Percentiles rank a stretch among this genome's conserved stretches.
These are phyloP conservation scores for Bujurquina vittata DNA, from an alignment of 2,113 vertebrate genomes.

Conservation along the genomic window DNA sequence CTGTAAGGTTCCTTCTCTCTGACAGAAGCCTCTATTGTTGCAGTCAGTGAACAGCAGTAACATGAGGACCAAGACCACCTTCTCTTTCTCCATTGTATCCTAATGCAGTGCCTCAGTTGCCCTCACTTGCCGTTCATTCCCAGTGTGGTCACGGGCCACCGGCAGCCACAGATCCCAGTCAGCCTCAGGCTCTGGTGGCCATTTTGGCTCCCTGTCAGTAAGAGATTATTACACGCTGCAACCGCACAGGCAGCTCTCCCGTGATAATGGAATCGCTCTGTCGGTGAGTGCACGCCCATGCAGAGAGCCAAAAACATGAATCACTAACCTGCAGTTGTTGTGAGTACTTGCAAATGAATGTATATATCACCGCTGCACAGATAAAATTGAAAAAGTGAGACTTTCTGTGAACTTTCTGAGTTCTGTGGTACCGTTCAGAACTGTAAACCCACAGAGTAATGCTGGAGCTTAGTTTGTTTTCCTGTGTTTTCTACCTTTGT, in stretches of 20 bases:
- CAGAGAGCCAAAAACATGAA: background rate
- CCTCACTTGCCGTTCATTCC: conserved; percentile 62
- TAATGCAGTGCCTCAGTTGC: conserved; percentile 61
- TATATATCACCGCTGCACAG: background rate
- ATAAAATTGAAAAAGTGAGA: background rate
- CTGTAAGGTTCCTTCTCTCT: conserved; percentile 27
- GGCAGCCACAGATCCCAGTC: conserved; percentile 66
- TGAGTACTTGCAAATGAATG: conserved; percentile 1
- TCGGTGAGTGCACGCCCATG: background rate
- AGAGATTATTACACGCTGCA: conserved; percentile 37
- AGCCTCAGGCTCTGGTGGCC: conserved; percentile 65
- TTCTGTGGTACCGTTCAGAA: conserved; percentile 5
- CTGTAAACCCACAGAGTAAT: conserved; percentile 12
- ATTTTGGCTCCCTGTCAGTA: conserved; percentile 59
- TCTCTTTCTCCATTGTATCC: conserved; percentile 64
- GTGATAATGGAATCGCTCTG: conserved; percentile 5
- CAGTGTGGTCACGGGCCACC: conserved; percentile 67
- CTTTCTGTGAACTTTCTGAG: background rate
- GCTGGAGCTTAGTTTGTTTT: conserved; percentile 28
- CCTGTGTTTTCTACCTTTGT: conserved; percentile 3
- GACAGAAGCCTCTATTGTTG: conserved; percentile 77
- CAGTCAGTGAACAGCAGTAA: conserved; percentile 61
- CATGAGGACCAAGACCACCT: conserved; percentile 63
- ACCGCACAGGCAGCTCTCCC: conserved; percentile 21
- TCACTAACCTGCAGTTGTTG: background rate